These are phyloP conservation scores for Troilus luridus DNA, from an alignment of 2,888 invertebrate genomes.

Conservation along the genomic window DNA sequence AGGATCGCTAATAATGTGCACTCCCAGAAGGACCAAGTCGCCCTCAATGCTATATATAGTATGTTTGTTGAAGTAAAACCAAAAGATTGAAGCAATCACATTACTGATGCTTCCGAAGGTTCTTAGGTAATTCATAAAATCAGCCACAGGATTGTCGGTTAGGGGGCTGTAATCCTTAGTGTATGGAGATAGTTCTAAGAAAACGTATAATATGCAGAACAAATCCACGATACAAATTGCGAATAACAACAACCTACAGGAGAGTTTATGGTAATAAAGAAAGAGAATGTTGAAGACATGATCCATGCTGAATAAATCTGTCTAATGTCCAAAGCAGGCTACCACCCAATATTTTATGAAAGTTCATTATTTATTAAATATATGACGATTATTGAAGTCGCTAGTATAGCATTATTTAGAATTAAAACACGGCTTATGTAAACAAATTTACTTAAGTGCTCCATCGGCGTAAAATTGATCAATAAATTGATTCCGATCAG, in stretches of 20 bases:
- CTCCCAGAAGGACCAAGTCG: not conserved
- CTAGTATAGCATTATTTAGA: no score
- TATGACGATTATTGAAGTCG: no score
- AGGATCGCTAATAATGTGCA: not conserved
- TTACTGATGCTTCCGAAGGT: not conserved
- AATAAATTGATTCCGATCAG: no score
- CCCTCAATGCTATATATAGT: not conserved
- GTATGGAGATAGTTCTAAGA: not conserved
- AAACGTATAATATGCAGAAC: not conserved
- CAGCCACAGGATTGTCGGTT: not conserved
- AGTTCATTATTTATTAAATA: no score
- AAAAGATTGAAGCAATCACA: not conserved
- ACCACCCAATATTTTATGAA: not conserved
- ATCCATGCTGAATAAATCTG: not conserved
- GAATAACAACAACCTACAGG: not conserved
- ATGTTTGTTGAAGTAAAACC: not conserved
- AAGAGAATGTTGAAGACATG: not conserved
- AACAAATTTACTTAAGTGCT: no score
- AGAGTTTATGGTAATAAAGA: not conserved
- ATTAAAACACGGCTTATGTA: no score
- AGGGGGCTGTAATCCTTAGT: not conserved
- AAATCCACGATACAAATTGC: not conserved
- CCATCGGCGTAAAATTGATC: no score
- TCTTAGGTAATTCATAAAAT: not conserved
- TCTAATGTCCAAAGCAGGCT: not conserved